Base-by-base conservation (phyloP, 2,888 invertebrate species). In the Gisinianus flammeolus region DNA sequence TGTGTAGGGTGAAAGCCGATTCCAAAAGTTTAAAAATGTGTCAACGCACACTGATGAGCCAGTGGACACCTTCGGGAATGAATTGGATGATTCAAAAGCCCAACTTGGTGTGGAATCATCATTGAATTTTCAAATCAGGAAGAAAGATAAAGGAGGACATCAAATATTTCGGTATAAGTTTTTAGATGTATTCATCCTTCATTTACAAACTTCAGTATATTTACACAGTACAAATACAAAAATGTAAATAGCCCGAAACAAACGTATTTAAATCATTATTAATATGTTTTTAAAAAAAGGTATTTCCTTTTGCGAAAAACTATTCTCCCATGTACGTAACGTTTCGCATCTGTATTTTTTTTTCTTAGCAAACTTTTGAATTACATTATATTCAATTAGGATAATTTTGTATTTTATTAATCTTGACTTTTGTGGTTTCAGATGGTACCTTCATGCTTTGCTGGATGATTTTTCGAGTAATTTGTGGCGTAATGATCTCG, bases 391-490 rank as follows among this genome's bases (percentile, higher is more conserved):
- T n/a, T n/a, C n/a, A n/a, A n/a, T n/a, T n/a, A n/a, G n/a, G n/a
- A n/a, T n/a, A n/a, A n/a, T n/a, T n/a, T n/a, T n/a, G n/a, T n/a
- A n/a, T n/a, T n/a, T n/a, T n/a, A n/a, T n/a, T n/a, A n/a, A n/a
- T n/a, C n/a, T n/a, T n/a, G n/a, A n/a, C n/a, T n/a, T n/a, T n/a
- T n/a, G n/a, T n/a, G n/a, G n/a, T n/a, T n/a, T n/a, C n/a, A n/a
- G n/a, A 79, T 56, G 83, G 83, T 0, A 52, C 1, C 12, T 75
- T 78, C 35, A 69, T 85, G 28, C 72, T 75, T 28, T 79, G 54
- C 22, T 85, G 84, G 84, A 70, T 79, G n/a, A 54, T 78, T n/a
- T 75, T 83, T 52, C 79, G 84, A 10, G 74, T 83, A 0, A 22
- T 77, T 12, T 10, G 44, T 28, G 79, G 77, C 2, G 70, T 79